phyloP scores from a whole-genome alignment of 1,140 invertebrate species.

The Camponotus pennsylvanicus region DNA sequence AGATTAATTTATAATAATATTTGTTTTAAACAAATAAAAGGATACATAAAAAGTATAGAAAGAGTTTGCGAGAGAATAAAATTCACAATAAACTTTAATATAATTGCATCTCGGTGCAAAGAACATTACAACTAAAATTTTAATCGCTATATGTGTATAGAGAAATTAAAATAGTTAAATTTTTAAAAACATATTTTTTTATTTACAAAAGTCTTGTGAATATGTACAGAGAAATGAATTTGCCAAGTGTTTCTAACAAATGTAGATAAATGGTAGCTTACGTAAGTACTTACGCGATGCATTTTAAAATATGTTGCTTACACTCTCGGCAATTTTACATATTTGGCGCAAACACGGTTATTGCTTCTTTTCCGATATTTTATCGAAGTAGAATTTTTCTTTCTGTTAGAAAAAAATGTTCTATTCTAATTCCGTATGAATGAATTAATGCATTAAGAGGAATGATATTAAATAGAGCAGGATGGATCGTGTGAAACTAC shows the following conservation, averaged over 20 bases:
- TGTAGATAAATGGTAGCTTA: slow-evolving; percentile 12
- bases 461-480: not conserved
- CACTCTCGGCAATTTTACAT: slow-evolving; percentile 29
- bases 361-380: slow-evolving; percentile 35
- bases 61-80: not conserved
- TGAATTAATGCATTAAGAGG: not conserved
- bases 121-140: not conserved
- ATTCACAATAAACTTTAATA: slow-evolving; percentile 11
- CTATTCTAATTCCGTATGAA: not conserved
- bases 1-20: not conserved
- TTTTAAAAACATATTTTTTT: not conserved
- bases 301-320: slow-evolving; percentile 42
- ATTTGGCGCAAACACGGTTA: slow-evolving; percentile 46
- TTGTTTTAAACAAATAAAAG: not conserved
- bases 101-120: not conserved
- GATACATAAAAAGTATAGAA: not conserved
- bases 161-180: no score
- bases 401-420: slow-evolving; percentile 2
- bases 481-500: no score
- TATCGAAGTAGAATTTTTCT: slow-evolving; percentile 31
- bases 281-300: slow-evolving; percentile 22
- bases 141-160: not conserved
- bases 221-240: slow-evolving; percentile 20
- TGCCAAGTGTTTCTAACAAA: slow-evolving; percentile 8
- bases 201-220: not conserved